These are phyloP conservation scores for Ceratina japonica DNA, from an alignment of 1,140 invertebrate genomes.

Conservation along the genomic window DNA sequence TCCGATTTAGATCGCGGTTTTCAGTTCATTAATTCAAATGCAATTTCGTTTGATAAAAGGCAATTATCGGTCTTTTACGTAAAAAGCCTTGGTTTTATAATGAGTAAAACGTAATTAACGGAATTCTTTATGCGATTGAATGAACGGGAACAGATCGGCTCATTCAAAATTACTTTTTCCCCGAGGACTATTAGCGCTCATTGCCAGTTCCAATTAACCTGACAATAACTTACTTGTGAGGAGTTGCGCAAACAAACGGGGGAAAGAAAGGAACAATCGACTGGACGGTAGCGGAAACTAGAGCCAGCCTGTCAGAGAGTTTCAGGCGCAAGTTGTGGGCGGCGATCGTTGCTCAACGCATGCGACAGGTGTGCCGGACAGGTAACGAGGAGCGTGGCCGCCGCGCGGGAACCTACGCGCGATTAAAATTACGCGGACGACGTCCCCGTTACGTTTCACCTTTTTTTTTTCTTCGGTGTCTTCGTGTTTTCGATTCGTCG, in stretches of 20 bases:
- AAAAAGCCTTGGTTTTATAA: not conserved
- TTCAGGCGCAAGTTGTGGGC: constrained; percentile 42
- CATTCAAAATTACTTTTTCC: constrained; percentile 1
- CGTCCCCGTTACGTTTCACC: too few species aligned
- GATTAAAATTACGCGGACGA: constrained; percentile 52
- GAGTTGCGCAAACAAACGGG: not conserved
- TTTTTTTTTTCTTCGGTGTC: not conserved
- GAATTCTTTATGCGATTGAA: not conserved
- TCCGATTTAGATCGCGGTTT: too few species aligned
- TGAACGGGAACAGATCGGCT: not conserved
- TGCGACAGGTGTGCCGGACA: constrained; percentile 56
- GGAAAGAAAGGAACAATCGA: not conserved
- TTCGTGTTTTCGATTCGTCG: not conserved
- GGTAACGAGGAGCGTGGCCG: constrained; percentile 45
- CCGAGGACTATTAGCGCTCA: not conserved
- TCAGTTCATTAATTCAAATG: too few species aligned
- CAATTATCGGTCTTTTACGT: too few species aligned
- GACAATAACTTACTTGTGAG: not conserved
- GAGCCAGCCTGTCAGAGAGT: constrained; percentile 22
- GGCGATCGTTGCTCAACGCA: constrained; percentile 52
- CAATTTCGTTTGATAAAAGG: too few species aligned
- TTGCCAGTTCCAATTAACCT: not conserved
- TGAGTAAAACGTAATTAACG: not conserved
- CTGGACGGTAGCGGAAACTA: constrained; percentile 27
- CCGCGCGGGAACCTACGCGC: constrained; percentile 51